phyloP scores from a whole-genome alignment of 2,888 invertebrate genomes.

The Rosalia funebris region DNA sequence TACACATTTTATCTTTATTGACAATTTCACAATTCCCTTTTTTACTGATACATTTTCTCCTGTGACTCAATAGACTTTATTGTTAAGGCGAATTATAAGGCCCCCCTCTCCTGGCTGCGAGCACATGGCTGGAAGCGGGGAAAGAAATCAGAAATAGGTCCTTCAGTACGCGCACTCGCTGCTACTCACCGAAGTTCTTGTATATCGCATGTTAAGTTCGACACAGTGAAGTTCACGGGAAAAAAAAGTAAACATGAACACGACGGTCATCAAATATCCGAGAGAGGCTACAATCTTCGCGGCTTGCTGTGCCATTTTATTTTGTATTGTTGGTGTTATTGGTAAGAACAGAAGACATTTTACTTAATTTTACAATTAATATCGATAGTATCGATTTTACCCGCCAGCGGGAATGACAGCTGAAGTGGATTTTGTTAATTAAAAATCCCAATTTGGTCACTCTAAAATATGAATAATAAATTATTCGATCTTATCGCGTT shows the following conservation, averaged over 20 bases:
- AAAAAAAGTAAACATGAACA: constrained; percentile 24
- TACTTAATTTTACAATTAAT: too few species aligned
- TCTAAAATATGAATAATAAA: too few species aligned
- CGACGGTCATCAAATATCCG: constrained; percentile 67
- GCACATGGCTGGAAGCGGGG: constrained; percentile 17
- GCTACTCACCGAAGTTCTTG: not conserved
- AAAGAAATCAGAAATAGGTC: constrained; percentile 7
- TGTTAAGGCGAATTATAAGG: constrained; percentile 9
- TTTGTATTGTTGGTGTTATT: constrained; percentile 80
- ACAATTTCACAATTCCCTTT: constrained; percentile 20
- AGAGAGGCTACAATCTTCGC: constrained; percentile 80
- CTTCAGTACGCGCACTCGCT: constrained; percentile 9
- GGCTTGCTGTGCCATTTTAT: constrained; percentile 80
- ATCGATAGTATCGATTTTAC: too few species aligned
- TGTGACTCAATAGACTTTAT: constrained; percentile 13
- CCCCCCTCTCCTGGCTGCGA: constrained; percentile 1
- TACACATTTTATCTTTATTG: constrained; percentile 18
- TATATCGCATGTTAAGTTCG: not conserved
- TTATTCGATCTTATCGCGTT: too few species aligned
- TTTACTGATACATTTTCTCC: constrained; percentile 18
- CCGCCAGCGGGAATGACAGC: too few species aligned
- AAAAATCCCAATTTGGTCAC: too few species aligned
- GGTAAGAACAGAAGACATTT: constrained; percentile 68
- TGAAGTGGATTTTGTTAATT: too few species aligned
- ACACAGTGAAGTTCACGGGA: constrained; percentile 9